Evolutionary conservation across 2,888 invertebrate species (phyloP).

Genomic region (Sesia apiformis): DNA sequence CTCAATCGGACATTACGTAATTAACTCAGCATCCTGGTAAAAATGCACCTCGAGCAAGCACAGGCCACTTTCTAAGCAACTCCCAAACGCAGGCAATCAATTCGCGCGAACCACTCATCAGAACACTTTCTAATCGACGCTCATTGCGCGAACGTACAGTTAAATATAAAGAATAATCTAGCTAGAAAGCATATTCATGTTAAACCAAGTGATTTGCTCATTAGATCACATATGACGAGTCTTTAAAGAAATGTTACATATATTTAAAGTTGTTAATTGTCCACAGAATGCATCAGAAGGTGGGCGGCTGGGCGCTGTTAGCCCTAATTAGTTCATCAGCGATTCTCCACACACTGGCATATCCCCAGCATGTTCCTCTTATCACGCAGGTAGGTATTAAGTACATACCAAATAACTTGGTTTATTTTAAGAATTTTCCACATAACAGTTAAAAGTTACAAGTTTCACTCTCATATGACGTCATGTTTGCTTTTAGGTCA

Average conservation of each 20-base stretch:
- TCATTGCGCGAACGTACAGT: conserved; percentile 33
- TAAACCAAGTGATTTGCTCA: neutral
- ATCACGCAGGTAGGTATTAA: conserved; percentile 51
- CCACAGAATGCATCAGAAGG: conserved; percentile 70
- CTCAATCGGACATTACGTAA: conserved; percentile 35
- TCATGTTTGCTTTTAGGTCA: too few relatives aligned
- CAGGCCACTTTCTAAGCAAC: conserved; percentile 63
- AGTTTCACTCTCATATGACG: too few relatives aligned
- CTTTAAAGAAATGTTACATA: neutral
- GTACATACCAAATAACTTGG: too few relatives aligned
- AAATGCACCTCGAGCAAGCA: conserved; percentile 36
- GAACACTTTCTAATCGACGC: conserved; percentile 67
- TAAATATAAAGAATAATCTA: conserved; percentile 20
- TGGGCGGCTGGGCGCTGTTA: conserved; percentile 80
- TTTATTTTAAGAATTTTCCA: too few relatives aligned
- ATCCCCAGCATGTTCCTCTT: conserved; percentile 67
- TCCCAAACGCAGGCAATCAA: conserved; percentile 58
- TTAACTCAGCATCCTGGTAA: conserved; percentile 48
- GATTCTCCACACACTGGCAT: conserved; percentile 79
- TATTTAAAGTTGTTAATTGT: neutral
- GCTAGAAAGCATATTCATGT: neutral
- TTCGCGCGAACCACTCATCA: conserved; percentile 65
- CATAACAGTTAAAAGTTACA: too few relatives aligned
- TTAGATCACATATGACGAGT: neutral
- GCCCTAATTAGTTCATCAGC: conserved; percentile 80